phyloP scores from a whole-genome alignment of 2,113 vertebrate species.

The Megalops atlanticus region DNA sequence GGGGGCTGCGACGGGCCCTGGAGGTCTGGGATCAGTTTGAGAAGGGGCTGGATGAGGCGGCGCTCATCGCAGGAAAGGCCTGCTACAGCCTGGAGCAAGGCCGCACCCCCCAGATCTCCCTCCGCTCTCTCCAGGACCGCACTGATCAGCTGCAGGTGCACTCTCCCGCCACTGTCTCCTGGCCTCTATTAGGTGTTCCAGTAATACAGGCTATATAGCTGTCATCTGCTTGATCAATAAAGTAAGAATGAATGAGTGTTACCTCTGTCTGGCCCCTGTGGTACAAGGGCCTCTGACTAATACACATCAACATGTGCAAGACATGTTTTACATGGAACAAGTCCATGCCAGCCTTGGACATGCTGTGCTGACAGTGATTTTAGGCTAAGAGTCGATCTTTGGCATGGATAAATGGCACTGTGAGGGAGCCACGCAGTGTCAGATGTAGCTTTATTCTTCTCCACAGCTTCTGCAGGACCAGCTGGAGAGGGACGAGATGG shows the following conservation, averaged over 20 bases:
- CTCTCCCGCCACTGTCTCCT: not conserved
- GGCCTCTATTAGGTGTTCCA: no score
- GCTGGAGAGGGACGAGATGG: constrained; percentile 59
- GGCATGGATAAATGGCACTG: no score
- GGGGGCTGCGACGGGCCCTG: constrained; percentile 53
- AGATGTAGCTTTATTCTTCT: not conserved
- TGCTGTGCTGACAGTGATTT: not conserved
- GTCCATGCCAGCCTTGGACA: not conserved
- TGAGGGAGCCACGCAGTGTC: not conserved
- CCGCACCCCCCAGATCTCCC: constrained; percentile 56
- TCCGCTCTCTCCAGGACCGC: constrained; percentile 62
- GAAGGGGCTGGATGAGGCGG: constrained; percentile 55
- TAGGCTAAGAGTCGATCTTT: not conserved
- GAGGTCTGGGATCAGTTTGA: constrained; percentile 71
- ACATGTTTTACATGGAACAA: no score
- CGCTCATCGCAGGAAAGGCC: constrained; percentile 54
- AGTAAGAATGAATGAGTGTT: no score
- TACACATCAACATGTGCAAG: no score
- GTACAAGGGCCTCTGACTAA: not conserved
- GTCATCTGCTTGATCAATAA: no score
- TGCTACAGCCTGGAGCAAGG: constrained; percentile 63
- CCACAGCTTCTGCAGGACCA: constrained; percentile 76
- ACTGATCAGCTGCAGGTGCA: constrained; percentile 80
- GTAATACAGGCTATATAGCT: no score
- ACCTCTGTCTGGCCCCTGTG: no score